Conservation (phyloP, 2,888 invertebrate genomes). For the Catocala fraxini region DNA sequence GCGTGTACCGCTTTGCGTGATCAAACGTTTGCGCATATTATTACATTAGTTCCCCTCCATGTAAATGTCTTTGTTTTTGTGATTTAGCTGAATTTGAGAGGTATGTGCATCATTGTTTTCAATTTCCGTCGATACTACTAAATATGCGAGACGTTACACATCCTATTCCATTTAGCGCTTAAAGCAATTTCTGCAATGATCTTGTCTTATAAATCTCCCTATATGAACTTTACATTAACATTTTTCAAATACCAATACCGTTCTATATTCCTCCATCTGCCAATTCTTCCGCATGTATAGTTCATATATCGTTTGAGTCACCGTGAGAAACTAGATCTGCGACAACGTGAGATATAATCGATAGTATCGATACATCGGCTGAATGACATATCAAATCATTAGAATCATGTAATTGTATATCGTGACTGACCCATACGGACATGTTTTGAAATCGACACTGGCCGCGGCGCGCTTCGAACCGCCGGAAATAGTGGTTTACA, state of each 20-base stretch:
- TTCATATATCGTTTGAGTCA: constrained; percentile 45
- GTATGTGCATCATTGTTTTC: constrained; percentile 1
- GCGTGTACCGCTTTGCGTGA: constrained; percentile 17
- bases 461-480: constrained; percentile 38
- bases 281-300: constrained; percentile 36
- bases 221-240: background rate
- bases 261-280: constrained; percentile 14
- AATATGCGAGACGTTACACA: too few species aligned
- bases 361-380: constrained; percentile 61
- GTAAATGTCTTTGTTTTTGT: background rate
- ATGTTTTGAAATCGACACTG: constrained; percentile 60
- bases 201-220: too few species aligned
- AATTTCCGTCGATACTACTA: background rate
- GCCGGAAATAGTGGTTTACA: constrained; percentile 66
- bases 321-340: constrained; percentile 64
- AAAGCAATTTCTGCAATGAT: too few species aligned
- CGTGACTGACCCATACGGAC: constrained; percentile 56
- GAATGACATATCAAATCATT: constrained; percentile 67
- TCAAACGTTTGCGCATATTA: constrained; percentile 17
- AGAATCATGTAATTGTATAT: constrained; percentile 63
- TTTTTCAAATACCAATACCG: constrained; percentile 14
- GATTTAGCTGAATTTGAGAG: too few species aligned
- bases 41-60: constrained; percentile 12
- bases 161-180: too few species aligned
- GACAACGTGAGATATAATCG: constrained; percentile 60